These are phyloP conservation scores for Cichladusa arquata DNA, from an alignment of 2,113 vertebrate species.

Conservation along the genomic window DNA sequence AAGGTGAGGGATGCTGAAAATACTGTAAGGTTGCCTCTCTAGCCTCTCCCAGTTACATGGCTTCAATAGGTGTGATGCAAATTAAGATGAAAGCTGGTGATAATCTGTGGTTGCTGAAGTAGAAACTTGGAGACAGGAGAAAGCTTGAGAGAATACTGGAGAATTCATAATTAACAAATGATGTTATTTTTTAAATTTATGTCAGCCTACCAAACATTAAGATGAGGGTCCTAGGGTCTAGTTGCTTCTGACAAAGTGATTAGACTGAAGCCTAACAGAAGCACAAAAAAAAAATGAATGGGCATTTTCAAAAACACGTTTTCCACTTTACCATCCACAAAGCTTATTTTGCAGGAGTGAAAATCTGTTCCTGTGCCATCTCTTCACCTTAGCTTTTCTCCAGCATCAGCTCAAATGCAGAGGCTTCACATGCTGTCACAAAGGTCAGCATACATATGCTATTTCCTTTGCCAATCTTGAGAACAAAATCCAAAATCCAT, in stretches of 20 bases:
- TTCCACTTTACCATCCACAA: background rate
- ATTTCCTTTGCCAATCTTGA: background rate
- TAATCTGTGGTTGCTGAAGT: background rate
- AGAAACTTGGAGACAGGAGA: background rate
- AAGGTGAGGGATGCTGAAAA: background rate
- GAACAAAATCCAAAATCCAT: conserved; percentile 1
- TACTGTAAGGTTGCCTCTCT: background rate
- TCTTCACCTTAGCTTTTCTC: background rate
- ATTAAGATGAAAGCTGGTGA: background rate
- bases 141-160: background rate
- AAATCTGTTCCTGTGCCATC: background rate
- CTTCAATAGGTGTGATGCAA: background rate
- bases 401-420: background rate
- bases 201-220: background rate
- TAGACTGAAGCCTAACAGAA: background rate
- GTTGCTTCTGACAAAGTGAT: background rate
- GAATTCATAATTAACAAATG: background rate
- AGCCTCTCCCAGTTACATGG: accelerated
- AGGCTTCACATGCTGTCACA: background rate
- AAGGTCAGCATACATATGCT: background rate
- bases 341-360: background rate
- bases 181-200: background rate
- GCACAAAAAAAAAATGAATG: background rate
- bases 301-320: background rate
- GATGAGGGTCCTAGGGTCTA: background rate